Conservation (phyloP, 2,888 invertebrate species). For the Agrotis exclamationis region DNA sequence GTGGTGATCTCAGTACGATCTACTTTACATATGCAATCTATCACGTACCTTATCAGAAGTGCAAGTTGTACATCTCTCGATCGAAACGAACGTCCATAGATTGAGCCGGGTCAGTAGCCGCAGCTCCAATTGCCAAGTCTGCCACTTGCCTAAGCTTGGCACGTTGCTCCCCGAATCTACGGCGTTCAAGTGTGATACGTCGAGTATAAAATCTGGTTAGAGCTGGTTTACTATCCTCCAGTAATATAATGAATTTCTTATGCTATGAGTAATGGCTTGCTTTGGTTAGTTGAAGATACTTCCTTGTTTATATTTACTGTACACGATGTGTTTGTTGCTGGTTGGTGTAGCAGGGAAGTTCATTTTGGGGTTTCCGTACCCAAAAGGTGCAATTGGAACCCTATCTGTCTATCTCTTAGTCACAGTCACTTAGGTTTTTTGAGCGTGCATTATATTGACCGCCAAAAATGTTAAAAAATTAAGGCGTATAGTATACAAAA, state of each 20-base stretch:
- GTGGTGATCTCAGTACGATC: not conserved
- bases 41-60: conserved; percentile 13
- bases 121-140: conserved; percentile 48
- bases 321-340: conserved; percentile 9
- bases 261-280: conserved; percentile 23
- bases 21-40: not conserved
- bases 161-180: conserved; percentile 53
- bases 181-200: conserved; percentile 53
- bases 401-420: no score
- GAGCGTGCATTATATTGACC: no score
- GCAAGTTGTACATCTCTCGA: conserved; percentile 22
- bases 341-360: not conserved
- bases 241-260: conserved; percentile 52
- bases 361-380: no score
- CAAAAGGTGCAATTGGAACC: no score
- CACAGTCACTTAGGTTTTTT: no score
- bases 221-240: conserved; percentile 26
- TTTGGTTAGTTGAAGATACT: not conserved
- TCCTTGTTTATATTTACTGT: not conserved
- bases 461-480: no score
- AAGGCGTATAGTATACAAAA: no score
- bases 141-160: conserved; percentile 52
- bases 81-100: conserved; percentile 21
- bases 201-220: conserved; percentile 53
- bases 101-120: conserved; percentile 24